phyloP scores from a whole-genome alignment of 2,888 invertebrate genomes.

The Neoitamus cyanurus region DNA sequence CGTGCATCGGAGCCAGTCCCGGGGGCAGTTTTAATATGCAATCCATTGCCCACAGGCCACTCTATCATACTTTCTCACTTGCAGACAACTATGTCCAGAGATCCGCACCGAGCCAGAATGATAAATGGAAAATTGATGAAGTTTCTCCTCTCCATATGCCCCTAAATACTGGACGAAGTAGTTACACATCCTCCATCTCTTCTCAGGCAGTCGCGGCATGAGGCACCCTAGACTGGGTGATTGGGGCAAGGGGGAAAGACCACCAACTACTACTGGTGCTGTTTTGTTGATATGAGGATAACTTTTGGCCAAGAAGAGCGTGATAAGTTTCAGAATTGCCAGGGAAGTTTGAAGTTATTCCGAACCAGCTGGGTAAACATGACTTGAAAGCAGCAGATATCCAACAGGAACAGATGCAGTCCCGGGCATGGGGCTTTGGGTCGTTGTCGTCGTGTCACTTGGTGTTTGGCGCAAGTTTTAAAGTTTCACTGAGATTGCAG shows the following conservation, averaged over 20 bases:
- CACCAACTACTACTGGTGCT: neutral
- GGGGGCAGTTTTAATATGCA: slow-evolving; percentile 14
- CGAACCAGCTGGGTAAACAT: slow-evolving; percentile 30
- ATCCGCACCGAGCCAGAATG: neutral
- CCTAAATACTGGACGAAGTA: neutral
- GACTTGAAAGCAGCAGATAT: slow-evolving; percentile 9
- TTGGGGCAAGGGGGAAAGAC: neutral
- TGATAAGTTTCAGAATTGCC: slow-evolving; percentile 27
- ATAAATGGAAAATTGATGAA: slow-evolving; percentile 28
- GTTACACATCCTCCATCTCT: neutral
- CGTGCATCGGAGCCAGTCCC: neutral
- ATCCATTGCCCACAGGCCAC: neutral
- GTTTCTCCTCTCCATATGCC: neutral
- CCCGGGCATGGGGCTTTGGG: neutral
- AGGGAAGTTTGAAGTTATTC: slow-evolving; percentile 28
- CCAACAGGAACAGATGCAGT: neutral
- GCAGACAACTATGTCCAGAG: neutral
- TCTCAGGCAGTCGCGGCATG: neutral
- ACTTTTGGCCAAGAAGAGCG: slow-evolving; percentile 23
- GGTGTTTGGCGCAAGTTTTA: neutral
- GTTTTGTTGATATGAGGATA: slow-evolving; percentile 28
- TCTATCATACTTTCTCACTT: slow-evolving; percentile 5
- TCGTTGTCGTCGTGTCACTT: neutral
- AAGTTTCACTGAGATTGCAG: neutral
- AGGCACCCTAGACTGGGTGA: neutral